phyloP scores from a whole-genome alignment of 1,140 invertebrate genomes.

The Ridgeia piscesae region DNA sequence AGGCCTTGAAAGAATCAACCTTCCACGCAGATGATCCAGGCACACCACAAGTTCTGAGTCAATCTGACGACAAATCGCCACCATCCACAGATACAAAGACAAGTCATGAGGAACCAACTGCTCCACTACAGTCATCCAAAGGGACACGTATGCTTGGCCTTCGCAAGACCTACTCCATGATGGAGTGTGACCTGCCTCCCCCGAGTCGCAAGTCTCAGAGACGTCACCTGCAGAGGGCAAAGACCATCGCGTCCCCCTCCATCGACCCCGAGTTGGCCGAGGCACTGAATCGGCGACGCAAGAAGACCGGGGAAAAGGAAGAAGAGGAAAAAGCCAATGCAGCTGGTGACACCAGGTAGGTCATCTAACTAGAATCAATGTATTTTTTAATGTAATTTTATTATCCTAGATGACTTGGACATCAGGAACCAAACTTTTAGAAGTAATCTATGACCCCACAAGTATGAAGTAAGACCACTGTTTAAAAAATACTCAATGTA shows the following conservation, averaged over 20 bases:
- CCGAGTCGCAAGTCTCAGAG: neutral
- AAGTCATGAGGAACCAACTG: neutral
- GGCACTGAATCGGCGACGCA: neutral
- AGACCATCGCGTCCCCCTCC: neutral
- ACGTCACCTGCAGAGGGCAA: neutral
- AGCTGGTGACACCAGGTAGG: neutral
- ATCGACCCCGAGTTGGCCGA: neutral
- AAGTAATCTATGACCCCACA: too few species aligned
- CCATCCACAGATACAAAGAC: neutral
- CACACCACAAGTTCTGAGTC: neutral
- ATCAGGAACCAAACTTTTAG: too few species aligned
- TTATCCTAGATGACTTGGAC: too few species aligned
- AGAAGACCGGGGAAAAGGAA: neutral
- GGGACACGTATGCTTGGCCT: neutral
- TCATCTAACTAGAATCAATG: too few species aligned
- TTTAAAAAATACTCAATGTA: too few species aligned
- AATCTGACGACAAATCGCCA: neutral
- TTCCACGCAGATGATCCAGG: neutral
- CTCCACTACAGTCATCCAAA: neutral
- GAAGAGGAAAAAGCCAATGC: neutral
- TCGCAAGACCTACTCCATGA: neutral
- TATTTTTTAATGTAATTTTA: too few species aligned
- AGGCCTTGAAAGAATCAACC: neutral
- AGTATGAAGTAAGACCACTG: too few species aligned
- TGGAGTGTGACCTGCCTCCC: neutral